Evolutionary conservation across 2,888 invertebrate genomes (phyloP), one percentile per base, ranked within the genome.

Genomic region (Sclerodermus sp.): DNA sequence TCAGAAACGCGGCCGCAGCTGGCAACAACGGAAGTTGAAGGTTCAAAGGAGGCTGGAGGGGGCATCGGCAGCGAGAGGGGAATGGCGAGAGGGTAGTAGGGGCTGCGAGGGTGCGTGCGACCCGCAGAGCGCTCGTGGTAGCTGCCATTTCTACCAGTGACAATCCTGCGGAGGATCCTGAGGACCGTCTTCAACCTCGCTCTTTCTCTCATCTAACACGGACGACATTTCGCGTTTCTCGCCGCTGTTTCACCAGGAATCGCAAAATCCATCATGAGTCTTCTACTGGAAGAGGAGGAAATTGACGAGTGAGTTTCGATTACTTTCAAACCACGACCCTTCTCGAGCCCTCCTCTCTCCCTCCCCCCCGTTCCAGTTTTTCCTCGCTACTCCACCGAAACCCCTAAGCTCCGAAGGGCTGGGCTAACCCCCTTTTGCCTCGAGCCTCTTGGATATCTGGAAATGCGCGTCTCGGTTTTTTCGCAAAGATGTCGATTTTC

Each of bases 271-370:
- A 29, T 45, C 16, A 70, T 67, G 69, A 70, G 62, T 58, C 59
- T 65, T 43, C 39, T 67, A 29, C 59, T 71, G 42, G 74, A 73
- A 46, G 73, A 74, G 31, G 73, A 73, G 49, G 74, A 74, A 55
- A 60, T 69, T 47, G 74, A 74, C 62, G 73, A 73, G 74, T 74
- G 52, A 74, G 74, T 70, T 47, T n/a, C 4, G 6, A 34, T 34
- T 34, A 23, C 23, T 5, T 23, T 23, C 23, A 23, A 23, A 23
- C 23, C 8, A 3, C 23, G 23, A 3, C 23, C 23, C 8, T 23
- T 23, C 8, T 23, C 23, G 23, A 23, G n/a, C n/a, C 23, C 23
- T 5, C 8, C 23, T 23, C 8, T 23, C 8, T 23, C 3, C 23
- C 3, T 23, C 23, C 23, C 3, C 23, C 8, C 4, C 23, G 3